These are phyloP conservation scores for Pseudanteris insignis DNA, from an alignment of 2,888 invertebrate species.

Conservation along the genomic window DNA sequence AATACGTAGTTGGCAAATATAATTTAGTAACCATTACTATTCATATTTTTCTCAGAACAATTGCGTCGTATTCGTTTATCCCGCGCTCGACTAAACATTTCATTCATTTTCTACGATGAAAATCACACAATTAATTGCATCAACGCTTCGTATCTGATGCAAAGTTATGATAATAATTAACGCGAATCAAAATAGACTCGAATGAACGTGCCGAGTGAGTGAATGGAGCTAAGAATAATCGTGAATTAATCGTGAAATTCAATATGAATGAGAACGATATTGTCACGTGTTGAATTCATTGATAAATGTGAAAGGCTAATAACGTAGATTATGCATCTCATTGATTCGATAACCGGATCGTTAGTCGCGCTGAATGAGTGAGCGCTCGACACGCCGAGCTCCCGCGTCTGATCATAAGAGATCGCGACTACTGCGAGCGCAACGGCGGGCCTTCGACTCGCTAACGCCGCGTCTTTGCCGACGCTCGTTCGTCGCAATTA, in stretches of 20 bases:
- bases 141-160: no score
- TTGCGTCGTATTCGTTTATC: no score
- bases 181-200: no score
- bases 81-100: no score
- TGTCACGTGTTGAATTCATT: conserved; percentile 32
- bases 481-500: conserved; percentile 26
- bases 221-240: conserved; percentile 2
- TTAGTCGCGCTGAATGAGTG: conserved; percentile 36
- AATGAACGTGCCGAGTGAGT: background rate
- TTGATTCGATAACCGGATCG: conserved; percentile 42
- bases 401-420: conserved; percentile 40
- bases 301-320: conserved; percentile 36
- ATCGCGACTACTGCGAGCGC: conserved; percentile 38
- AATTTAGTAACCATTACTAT: background rate
- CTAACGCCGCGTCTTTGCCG: conserved; percentile 24
- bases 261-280: conserved; percentile 18
- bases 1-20: no score
- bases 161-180: no score
- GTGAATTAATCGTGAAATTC: background rate
- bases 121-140: no score
- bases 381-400: conserved; percentile 6
- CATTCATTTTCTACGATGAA: no score
- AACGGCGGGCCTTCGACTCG: conserved; percentile 3
- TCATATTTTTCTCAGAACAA: no score
- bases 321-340: conserved; percentile 40